Percentiles rank a stretch among this genome's conserved stretches.
These are phyloP conservation scores for Microtus montanus DNA, from an alignment of 2,113 vertebrate genomes.

Conservation along the genomic window DNA sequence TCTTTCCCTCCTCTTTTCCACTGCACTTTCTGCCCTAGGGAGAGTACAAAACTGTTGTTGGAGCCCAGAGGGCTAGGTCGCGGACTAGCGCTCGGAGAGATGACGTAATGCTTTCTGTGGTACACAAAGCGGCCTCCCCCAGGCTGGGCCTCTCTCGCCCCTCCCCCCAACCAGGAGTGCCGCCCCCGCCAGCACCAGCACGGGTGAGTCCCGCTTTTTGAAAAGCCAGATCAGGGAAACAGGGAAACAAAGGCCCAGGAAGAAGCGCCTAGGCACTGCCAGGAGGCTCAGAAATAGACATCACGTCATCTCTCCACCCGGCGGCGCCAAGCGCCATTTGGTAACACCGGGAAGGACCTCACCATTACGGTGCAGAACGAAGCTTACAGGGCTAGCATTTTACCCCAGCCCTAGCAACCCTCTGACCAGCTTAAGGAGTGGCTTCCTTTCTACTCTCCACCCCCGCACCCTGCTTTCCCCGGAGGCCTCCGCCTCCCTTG, in stretches of 20 bases:
- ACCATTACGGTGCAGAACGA: conserved; percentile 75
- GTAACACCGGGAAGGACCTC: conserved; percentile 63
- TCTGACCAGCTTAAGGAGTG: conserved; percentile 36
- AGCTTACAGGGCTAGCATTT: conserved; percentile 18
- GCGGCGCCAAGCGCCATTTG: conserved; percentile 76
- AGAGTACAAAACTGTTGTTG: not conserved
- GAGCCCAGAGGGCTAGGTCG: conserved; percentile 33
- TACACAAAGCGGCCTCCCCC: conserved; percentile 79
- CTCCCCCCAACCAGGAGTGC: conserved; percentile 53
- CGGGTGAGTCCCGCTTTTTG: conserved; percentile 56
- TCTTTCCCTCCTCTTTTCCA: conserved; percentile 10
- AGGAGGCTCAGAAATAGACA: conserved; percentile 81
- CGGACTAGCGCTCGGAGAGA: conserved; percentile 22
- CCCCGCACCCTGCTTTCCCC: conserved; percentile 50
- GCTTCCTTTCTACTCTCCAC: conserved; percentile 42
- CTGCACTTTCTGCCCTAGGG: conserved; percentile 26
- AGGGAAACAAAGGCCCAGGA: conserved; percentile 74
- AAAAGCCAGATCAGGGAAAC: conserved; percentile 67
- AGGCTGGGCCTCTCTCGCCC: conserved; percentile 63
- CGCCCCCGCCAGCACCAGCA: conserved; percentile 40
- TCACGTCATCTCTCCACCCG: conserved; percentile 81
- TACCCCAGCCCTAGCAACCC: not conserved
- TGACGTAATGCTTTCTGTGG: conserved; percentile 80
- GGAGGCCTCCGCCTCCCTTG: conserved; percentile 54
- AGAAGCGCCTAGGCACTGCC: conserved; percentile 71